phyloP scores from a whole-genome alignment of 2,888 invertebrate species.

The Theodoxus fluviatilis region DNA sequence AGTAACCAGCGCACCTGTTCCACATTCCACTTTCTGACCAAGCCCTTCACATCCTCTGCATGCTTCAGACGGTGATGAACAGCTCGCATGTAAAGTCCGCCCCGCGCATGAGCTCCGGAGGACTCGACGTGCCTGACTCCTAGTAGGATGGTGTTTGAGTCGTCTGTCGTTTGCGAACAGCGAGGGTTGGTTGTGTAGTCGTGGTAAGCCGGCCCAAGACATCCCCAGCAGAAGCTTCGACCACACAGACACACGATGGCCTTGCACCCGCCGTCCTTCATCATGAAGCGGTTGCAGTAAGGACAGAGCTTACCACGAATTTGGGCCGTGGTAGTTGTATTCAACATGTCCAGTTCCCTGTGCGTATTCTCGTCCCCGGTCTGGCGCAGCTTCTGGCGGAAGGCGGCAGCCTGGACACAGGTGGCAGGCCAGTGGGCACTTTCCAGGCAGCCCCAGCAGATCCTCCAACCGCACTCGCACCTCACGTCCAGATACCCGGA shows the following conservation, averaged over 20 bases:
- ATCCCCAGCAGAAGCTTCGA: conserved; percentile 43
- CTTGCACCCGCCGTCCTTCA: conserved; percentile 43
- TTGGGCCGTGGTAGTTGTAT: not conserved
- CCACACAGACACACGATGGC: conserved; percentile 41
- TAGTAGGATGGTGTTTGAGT: no score
- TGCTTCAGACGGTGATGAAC: no score
- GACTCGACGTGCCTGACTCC: no score
- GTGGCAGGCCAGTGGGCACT: conserved; percentile 45
- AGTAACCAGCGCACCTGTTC: not conserved
- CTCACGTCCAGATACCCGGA: no score
- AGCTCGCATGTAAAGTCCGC: no score
- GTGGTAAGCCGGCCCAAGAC: no score
- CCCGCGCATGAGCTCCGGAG: no score
- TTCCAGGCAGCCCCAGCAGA: conserved; percentile 42
- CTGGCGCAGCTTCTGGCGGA: conserved; percentile 32
- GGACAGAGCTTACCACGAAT: conserved; percentile 44
- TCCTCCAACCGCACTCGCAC: conserved; percentile 38
- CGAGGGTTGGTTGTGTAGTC: no score
- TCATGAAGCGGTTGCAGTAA: conserved; percentile 39
- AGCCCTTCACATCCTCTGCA: no score
- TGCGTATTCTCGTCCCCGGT: conserved; percentile 37
- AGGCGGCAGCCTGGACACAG: conserved; percentile 34
- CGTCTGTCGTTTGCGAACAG: no score
- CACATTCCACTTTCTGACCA: no score
- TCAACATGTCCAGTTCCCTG: not conserved